Conservation (phyloP, 2,113 vertebrate species). For the Pygoscelis antarcticus region DNA sequence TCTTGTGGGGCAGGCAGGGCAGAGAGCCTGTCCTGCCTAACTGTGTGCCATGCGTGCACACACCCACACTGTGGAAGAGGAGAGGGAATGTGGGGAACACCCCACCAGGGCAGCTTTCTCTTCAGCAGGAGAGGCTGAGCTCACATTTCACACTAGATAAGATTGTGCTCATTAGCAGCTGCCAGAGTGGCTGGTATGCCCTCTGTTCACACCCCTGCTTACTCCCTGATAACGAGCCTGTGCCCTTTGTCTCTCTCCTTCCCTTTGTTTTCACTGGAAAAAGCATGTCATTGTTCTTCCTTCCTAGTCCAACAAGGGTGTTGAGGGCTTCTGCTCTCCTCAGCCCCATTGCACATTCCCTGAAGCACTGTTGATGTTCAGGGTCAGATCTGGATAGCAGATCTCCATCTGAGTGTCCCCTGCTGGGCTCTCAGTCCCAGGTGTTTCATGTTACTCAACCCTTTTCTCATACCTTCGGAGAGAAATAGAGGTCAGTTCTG, state of each 20-base stretch:
- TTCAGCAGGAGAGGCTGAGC: background rate
- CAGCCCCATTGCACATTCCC: background rate
- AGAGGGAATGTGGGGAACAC: background rate
- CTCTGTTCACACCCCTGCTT: background rate
- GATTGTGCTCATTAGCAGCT: background rate
- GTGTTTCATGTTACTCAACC: background rate
- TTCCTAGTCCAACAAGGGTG: background rate
- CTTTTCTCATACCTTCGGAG: background rate
- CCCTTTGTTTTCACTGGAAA: background rate
- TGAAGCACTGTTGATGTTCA: background rate
- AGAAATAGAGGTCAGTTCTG: background rate
- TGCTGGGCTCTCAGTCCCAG: background rate
- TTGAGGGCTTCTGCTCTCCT: background rate
- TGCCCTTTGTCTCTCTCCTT: background rate
- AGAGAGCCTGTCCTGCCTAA: background rate
- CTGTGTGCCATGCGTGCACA: background rate
- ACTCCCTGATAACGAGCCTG: background rate
- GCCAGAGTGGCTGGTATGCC: background rate
- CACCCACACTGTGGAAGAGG: background rate
- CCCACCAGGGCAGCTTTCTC: background rate
- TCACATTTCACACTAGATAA: background rate
- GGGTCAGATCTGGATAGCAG: background rate
- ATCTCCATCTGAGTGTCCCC: background rate
- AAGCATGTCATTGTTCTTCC: background rate
- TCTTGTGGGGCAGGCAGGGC: fast-evolving